Base-by-base conservation (phyloP, 2,888 invertebrate species). In the Hirtodrosophila histrioides region DNA sequence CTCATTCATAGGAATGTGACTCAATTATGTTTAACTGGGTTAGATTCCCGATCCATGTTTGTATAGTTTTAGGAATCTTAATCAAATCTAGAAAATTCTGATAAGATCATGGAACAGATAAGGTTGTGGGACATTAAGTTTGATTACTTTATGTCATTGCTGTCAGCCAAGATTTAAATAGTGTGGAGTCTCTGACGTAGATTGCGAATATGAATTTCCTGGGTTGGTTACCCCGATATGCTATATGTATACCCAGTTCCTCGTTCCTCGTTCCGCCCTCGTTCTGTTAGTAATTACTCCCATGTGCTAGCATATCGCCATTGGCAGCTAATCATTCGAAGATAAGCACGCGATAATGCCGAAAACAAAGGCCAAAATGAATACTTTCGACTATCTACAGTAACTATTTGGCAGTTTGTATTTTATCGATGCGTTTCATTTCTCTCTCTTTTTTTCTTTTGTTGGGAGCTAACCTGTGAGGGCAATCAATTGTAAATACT, bases 331-430 rank as follows among this genome's bases (percentile, higher is more conserved):
- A 74, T 74, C 69, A 69, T 45, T 62, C 37, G 23, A 33, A 73
- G 81, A 82, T 82, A 82, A 82, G 82, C 85, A 24, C 24, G 12
- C 60, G 78, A 75, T 83, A 80, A 66, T 63, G 56, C 70, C 45
- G 45, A 62, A 63, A 77, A 56, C 58, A 65, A 56, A 48, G 36
- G 54, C 61, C 41, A 39, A 64, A 68, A 55, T 67, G 49, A 56
- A 62, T 58, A 69, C 45, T 48, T 68, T 44, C 40, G 62, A 50
- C 60, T 72, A 50, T 62, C 74, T 51, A 17, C 40, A 64, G 41
- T 33, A 37, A 44, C 9, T 31, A 44, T 60, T 17, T 41, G 36
- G 12, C 48, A 33, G 44, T 61, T 54, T 17, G 17, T 17, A 17
- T 17, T 17, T 17, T 17, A 17, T 29, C 40, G 50, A 67, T 29